Evolutionary conservation across 1,140 invertebrate genomes (phyloP).

Genomic region (Pinna nobilis): DNA sequence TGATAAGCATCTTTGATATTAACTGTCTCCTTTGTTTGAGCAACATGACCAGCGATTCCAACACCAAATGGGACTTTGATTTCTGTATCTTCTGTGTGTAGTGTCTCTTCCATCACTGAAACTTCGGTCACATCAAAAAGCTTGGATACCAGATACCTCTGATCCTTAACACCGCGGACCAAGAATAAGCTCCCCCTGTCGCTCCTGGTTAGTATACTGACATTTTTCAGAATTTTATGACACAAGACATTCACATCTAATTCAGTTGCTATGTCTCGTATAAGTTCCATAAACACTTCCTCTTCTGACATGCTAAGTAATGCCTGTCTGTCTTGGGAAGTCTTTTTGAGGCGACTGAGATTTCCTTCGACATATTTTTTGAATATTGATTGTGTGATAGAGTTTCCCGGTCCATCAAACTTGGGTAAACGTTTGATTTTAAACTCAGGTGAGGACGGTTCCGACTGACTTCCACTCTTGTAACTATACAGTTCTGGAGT

Average conservation of each 20-base stretch:
- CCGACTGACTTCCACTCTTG: constrained; percentile 3
- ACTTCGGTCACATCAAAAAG: constrained; percentile 88
- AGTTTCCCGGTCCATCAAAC: constrained; percentile 44
- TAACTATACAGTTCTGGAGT: constrained; percentile 7
- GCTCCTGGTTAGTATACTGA: constrained; percentile 91
- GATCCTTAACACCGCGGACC: constrained; percentile 81
- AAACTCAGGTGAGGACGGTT: constrained; percentile 13
- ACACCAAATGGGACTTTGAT: constrained; percentile 80
- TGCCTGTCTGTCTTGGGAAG: constrained; percentile 49
- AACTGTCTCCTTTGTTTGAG: constrained; percentile 91
- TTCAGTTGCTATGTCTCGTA: constrained; percentile 97
- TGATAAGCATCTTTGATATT: constrained; percentile 97
- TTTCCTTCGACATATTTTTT: constrained; percentile 68
- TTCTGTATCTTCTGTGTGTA: constrained; percentile 73
- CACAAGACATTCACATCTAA: constrained; percentile 93
- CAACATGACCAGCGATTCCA: constrained; percentile 95
- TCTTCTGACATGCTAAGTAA: constrained; percentile 87
- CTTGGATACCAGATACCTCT: constrained; percentile 88
- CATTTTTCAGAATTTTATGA: constrained; percentile 97
- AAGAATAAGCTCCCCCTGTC: constrained; percentile 96
- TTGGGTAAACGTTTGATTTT: constrained; percentile 16
- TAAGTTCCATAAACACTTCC: constrained; percentile 95
- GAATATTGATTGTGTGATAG: constrained; percentile 67
- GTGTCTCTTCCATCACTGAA: constrained; percentile 84
- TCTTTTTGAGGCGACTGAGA: constrained; percentile 47